A percentile compares a stretch with the other conserved stretches of the same genome.
Evolutionary conservation across 2,888 invertebrate genomes (phyloP).

Genomic region (Hoplodrina blanda): DNA sequence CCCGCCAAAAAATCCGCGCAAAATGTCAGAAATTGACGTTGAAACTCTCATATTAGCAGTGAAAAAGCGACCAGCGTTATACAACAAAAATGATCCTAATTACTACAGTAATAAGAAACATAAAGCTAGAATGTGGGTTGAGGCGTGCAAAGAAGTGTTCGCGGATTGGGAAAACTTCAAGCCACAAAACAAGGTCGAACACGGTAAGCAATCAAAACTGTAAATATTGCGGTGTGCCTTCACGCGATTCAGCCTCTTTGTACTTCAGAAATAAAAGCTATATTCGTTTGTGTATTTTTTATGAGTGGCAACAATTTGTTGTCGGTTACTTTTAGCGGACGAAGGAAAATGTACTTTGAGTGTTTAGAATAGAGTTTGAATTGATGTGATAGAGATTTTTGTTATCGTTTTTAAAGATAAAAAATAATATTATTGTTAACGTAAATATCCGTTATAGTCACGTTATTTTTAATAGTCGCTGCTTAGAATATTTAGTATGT

Average conservation of each 20-base stretch:
- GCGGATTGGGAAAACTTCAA: slow-evolving; percentile 71
- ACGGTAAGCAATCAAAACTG: slow-evolving; percentile 64
- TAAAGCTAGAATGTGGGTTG: slow-evolving; percentile 74
- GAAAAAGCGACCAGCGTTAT: slow-evolving; percentile 72
- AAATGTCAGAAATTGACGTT: slow-evolving; percentile 69
- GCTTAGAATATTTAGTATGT: neutral
- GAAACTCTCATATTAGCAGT: slow-evolving; percentile 73
- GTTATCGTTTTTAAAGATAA: slow-evolving; percentile 9
- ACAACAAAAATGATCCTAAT: slow-evolving; percentile 71
- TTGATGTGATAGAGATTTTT: slow-evolving; percentile 13
- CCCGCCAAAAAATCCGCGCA: slow-evolving; percentile 36
- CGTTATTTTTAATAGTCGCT: slow-evolving; percentile 9
- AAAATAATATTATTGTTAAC: slow-evolving; percentile 1
- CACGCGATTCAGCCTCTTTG: slow-evolving; percentile 22
- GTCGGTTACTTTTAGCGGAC: neutral
- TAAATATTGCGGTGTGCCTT: slow-evolving; percentile 26
- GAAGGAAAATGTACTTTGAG: slow-evolving; percentile 9
- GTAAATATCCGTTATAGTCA: slow-evolving; percentile 4
- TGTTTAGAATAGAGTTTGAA: neutral
- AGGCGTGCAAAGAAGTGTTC: slow-evolving; percentile 74
- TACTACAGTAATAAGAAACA: slow-evolving; percentile 72
- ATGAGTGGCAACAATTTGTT: slow-evolving; percentile 16
- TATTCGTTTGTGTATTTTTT: slow-evolving; percentile 20
- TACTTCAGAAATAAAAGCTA: neutral
- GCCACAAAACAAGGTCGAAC: slow-evolving; percentile 72